phyloP scores from a whole-genome alignment of 2,113 vertebrate species.

The Corythornis vintsioides region DNA sequence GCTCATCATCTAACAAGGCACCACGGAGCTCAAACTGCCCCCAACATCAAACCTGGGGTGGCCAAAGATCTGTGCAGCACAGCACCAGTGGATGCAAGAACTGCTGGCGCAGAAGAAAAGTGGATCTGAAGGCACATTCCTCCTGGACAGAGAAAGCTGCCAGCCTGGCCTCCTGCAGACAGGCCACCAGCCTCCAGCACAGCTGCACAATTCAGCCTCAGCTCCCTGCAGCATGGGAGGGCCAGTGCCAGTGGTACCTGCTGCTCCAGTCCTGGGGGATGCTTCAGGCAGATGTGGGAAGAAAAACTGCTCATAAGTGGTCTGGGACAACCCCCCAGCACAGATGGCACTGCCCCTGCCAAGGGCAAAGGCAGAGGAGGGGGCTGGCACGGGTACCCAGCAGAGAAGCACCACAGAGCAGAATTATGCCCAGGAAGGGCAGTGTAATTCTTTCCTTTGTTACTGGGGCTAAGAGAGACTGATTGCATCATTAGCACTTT shows the following conservation, averaged over 20 bases:
- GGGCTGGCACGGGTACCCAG: fast-evolving
- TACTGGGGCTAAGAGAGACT: background rate
- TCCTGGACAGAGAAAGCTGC: background rate
- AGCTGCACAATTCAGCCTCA: background rate
- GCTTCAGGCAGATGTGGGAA: background rate
- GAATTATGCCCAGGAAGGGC: background rate
- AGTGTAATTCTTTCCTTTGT: background rate
- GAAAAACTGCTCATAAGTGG: fast-evolving
- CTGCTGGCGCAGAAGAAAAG: fast-evolving
- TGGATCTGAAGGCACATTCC: background rate
- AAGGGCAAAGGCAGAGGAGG: fast-evolving
- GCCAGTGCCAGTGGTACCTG: background rate
- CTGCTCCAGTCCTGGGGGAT: background rate
- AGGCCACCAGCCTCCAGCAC: background rate
- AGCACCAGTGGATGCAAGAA: fast-evolving
- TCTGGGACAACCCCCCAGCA: fast-evolving
- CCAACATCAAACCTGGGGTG: fast-evolving
- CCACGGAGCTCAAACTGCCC: fast-evolving
- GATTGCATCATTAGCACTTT: slow-evolving; percentile 41
- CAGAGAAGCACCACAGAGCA: background rate
- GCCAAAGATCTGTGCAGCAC: fast-evolving
- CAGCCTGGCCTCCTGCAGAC: background rate
- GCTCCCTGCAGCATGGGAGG: background rate
- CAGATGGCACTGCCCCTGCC: fast-evolving
- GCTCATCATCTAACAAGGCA: fast-evolving